Evolutionary conservation across 2,888 invertebrate genomes (phyloP), one percentile per base, ranked within the genome.

Genomic region (Copidosoma aretas): DNA sequence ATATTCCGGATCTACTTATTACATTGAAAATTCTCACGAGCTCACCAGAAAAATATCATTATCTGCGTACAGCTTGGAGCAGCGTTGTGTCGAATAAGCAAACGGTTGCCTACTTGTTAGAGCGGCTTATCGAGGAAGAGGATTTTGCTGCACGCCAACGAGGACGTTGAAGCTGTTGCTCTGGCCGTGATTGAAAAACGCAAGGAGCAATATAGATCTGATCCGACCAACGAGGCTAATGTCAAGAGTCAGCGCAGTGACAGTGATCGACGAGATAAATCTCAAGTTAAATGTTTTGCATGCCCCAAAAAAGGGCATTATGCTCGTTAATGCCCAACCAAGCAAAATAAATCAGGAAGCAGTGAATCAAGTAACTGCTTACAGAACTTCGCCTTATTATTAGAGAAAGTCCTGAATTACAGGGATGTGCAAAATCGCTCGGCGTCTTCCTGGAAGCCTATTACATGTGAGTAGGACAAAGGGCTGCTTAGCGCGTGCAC

Each of bases 1-100:
- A 0, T 0, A 58, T 77, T 0, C 67, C 72, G 2, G 72, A 74
- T 15, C 21, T 58, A 15, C 53, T 73, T 0, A 63, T 75, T 0
- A 75, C 76, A 57, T 74, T 75, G 8, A 77, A 77, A 62, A 65
- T 74, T 43, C 61, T 77, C 10, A 74, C 71, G 0, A 75, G 73
- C 54, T 65, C 71, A 25, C 56, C 21, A 10, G 12, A 70, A 4
- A 74, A 70, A 25, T 75, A 65, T 61, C 64, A 64, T 22, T 51
- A 64, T 12, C 25, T 76, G 0, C 64, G 68, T 1, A 74, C 71
- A 5, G 74, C 73, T 0, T 74, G 71, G 67, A 70, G 65, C 43
- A 71, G 71, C 41, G 65, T 71, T 1, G 68, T 54, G 1, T 46
- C 21, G 14, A 67, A n/a, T 0, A 56, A 43, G 14, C 74, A 75